phyloP scores from a whole-genome alignment of 64 coral and sea anemone genomes.

The Dendronephthya gigantea region DNA sequence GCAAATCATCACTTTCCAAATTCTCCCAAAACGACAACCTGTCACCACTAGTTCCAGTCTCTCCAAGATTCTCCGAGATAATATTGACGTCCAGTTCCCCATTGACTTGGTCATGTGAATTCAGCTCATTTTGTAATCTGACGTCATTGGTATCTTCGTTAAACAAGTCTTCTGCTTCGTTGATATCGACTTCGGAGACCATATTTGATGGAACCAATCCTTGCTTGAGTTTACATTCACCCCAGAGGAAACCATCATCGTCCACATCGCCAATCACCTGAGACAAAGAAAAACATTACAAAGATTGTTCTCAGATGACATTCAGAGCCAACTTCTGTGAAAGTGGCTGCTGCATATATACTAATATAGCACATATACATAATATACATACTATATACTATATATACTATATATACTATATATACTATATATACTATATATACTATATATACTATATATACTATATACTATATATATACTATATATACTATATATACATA shows the following conservation, averaged over 20 bases:
- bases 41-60: not conserved
- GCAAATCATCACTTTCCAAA: not conserved
- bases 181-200: conserved; percentile 68
- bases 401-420: too few relatives aligned
- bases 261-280: conserved; percentile 88
- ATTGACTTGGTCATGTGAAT: not conserved
- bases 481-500: too few relatives aligned
- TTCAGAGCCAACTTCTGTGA: too few relatives aligned
- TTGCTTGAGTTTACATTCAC: conserved; percentile 50
- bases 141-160: conserved; percentile 40
- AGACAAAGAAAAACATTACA: not conserved
- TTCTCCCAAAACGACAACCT: not conserved
- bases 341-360: too few relatives aligned
- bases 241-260: conserved; percentile 93
- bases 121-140: conserved; percentile 17
- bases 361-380: too few relatives aligned
- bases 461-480: too few relatives aligned
- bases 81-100: not conserved
- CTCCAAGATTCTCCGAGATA: not conserved
- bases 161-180: conserved; percentile 52
- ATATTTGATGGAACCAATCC: conserved; percentile 88
- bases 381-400: too few relatives aligned
- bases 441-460: too few relatives aligned
- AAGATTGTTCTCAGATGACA: too few relatives aligned
- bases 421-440: too few relatives aligned